Evolutionary conservation across 2,113 vertebrate genomes (phyloP).

Genomic region (Peromyscus californicus): DNA sequence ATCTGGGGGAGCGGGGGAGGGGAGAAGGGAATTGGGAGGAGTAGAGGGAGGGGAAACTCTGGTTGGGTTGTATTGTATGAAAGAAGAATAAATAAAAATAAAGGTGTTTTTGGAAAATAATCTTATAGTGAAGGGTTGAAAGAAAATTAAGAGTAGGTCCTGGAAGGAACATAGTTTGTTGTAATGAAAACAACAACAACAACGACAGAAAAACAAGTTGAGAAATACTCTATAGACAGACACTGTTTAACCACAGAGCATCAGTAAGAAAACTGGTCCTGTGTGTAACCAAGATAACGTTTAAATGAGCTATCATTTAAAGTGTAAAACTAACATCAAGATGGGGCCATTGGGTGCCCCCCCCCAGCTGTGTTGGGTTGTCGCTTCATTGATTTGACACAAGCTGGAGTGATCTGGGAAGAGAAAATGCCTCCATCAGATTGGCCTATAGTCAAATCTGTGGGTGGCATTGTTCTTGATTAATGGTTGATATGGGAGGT

Average conservation of each 20-base stretch:
- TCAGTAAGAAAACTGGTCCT: not conserved
- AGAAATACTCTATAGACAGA: not conserved
- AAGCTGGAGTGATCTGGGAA: not conserved
- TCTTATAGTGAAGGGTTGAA: not conserved
- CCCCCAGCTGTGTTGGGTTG: not conserved
- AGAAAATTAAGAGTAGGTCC: not conserved
- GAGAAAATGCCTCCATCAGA: not conserved
- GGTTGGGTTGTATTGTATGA: not conserved
- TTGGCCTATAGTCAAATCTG: not conserved
- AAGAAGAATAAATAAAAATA: not conserved
- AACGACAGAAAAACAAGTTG: not conserved
- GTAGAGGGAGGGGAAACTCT: not conserved
- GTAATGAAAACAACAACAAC: not conserved
- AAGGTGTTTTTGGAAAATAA: not conserved
- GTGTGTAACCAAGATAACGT: not conserved
- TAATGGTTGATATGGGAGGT: not conserved
- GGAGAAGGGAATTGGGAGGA: not conserved
- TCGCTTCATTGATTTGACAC: not conserved
- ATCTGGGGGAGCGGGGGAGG: not conserved
- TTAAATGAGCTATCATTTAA: not conserved
- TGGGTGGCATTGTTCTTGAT: not conserved
- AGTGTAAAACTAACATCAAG: not conserved
- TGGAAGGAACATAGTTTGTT: not conserved
- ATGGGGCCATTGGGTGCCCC: too few relatives aligned
- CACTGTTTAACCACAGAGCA: not conserved